phyloP scores from a whole-genome alignment of 2,888 invertebrate genomes.

The Cataglyphis rosenhaueri region DNA sequence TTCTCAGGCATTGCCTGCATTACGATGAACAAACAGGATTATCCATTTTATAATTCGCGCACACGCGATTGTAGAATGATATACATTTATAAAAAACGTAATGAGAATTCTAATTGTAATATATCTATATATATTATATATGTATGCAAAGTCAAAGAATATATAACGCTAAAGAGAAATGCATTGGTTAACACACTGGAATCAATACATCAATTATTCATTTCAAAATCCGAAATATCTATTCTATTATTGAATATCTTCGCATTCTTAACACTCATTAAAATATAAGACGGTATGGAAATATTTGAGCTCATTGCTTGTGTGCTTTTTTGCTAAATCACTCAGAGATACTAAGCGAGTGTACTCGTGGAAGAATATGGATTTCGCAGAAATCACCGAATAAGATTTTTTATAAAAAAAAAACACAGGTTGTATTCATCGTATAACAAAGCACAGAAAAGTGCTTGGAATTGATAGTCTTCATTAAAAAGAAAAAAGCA shows the following conservation, averaged over 20 bases:
- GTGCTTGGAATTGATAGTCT: neutral
- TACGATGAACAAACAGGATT: conserved; percentile 50
- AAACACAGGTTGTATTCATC: neutral
- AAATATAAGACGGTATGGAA: conserved; percentile 52
- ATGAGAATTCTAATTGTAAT: conserved; percentile 47
- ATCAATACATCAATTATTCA: conserved; percentile 49
- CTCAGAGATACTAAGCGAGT: conserved; percentile 54
- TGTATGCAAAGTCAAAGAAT: conserved; percentile 34
- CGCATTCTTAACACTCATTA: conserved; percentile 43
- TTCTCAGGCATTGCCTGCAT: conserved; percentile 61
- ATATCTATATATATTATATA: conserved; percentile 6
- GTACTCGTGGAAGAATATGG: conserved; percentile 67
- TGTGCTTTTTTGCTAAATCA: conserved; percentile 50
- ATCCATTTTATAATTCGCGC: conserved; percentile 28
- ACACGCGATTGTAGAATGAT: conserved; percentile 40
- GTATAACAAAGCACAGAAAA: conserved; percentile 23
- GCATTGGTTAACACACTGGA: conserved; percentile 57
- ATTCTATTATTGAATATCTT: conserved; percentile 33
- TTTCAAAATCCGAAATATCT: conserved; percentile 48
- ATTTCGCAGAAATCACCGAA: conserved; percentile 52
- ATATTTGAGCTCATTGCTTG: conserved; percentile 47
- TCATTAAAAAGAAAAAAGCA: neutral
- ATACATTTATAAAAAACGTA: conserved; percentile 60
- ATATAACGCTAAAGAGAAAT: conserved; percentile 56
- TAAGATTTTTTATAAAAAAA: conserved; percentile 44